phyloP scores from a whole-genome alignment of 1,140 invertebrate genomes.

The Rhagoletis pomonella region DNA sequence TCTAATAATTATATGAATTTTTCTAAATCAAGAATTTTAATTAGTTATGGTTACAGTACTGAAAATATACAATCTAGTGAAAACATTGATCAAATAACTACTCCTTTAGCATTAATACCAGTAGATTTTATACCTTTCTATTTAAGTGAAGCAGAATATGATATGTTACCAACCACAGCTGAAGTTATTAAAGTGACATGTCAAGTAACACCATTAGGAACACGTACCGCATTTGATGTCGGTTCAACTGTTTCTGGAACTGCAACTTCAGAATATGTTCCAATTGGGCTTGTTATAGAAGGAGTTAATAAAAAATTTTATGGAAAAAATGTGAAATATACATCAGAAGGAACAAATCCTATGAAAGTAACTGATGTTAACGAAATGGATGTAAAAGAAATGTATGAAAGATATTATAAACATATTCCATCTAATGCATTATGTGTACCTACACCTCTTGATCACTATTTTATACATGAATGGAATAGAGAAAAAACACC shows the following conservation, averaged over 20 bases:
- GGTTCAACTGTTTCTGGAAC: constrained; percentile 49
- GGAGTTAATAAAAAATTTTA: constrained; percentile 54
- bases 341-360: background rate
- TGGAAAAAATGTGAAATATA: constrained; percentile 45
- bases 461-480: constrained; percentile 55
- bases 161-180: constrained; percentile 42
- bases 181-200: constrained; percentile 53
- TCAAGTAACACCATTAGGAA: constrained; percentile 56
- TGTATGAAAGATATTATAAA: constrained; percentile 54
- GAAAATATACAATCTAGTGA: background rate
- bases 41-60: background rate
- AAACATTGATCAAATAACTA: constrained; percentile 8
- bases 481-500: constrained; percentile 54
- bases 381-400: background rate
- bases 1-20: background rate
- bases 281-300: constrained; percentile 41
- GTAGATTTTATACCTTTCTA: constrained; percentile 58
- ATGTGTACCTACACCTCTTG: background rate
- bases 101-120: constrained; percentile 54
- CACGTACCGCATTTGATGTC: constrained; percentile 56
- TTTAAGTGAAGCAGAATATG: constrained; percentile 55
- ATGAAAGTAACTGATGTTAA: constrained; percentile 23
- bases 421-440: constrained; percentile 54
- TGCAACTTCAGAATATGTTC: constrained; percentile 57
- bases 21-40: too few species aligned